Conservation (phyloP, 2,888 invertebrate species). For the Eristalinus sepulchralis region DNA sequence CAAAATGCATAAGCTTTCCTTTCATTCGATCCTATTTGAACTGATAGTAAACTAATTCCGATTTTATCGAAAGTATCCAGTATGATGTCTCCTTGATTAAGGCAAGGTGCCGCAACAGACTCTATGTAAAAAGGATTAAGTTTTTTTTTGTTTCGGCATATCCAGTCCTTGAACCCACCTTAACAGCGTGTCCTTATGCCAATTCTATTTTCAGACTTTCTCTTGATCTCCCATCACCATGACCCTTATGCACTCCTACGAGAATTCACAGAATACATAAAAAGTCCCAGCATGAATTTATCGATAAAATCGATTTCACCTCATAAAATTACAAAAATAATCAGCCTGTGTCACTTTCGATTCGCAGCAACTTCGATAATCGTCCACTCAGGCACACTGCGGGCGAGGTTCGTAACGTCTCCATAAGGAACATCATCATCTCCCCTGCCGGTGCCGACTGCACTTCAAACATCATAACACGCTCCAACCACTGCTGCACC, state of each 20-base stretch:
- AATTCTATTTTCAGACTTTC: not conserved
- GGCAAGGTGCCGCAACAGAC: too few species aligned
- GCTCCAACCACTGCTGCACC: conserved; percentile 4
- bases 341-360: conserved; percentile 51
- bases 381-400: not conserved
- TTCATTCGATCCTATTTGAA: too few species aligned
- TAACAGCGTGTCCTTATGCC: not conserved
- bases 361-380: conserved; percentile 31
- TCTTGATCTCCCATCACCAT: not conserved
- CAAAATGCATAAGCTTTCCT: too few species aligned
- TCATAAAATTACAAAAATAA: conserved; percentile 17
- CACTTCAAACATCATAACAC: conserved; percentile 39
- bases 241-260: not conserved
- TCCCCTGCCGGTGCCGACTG: not conserved
- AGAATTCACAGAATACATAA: not conserved
- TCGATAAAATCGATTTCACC: conserved; percentile 28
- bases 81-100: too few species aligned
- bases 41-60: too few species aligned
- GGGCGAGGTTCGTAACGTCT: conserved; percentile 27
- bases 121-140: too few species aligned
- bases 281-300: conserved; percentile 18
- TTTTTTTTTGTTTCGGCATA: not conserved
- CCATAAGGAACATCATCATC: conserved; percentile 21
- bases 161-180: not conserved
- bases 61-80: too few species aligned